These are phyloP conservation scores for Bombus picipes DNA, from an alignment of 1,140 invertebrate species.

Conservation along the genomic window DNA sequence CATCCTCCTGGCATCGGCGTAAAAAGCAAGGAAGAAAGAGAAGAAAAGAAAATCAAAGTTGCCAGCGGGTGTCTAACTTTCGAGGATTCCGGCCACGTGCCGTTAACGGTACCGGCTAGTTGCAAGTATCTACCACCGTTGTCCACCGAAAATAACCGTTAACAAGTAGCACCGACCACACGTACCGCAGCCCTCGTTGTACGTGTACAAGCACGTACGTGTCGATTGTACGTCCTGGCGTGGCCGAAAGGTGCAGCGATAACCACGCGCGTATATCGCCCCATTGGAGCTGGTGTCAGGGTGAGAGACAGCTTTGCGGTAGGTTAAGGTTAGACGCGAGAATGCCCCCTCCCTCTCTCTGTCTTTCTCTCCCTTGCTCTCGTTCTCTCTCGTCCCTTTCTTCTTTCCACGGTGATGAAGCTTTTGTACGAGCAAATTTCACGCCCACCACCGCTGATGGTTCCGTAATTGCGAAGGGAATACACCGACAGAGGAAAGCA, in stretches of 20 bases:
- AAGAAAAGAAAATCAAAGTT: not conserved
- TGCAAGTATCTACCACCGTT: not conserved
- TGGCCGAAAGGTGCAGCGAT: not conserved
- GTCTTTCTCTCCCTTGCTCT: not conserved
- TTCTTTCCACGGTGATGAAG: not conserved
- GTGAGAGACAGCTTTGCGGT: constrained; percentile 53
- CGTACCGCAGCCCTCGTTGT: no score
- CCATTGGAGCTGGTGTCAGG: constrained; percentile 1
- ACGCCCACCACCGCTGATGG: constrained; percentile 46
- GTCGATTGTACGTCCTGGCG: accelerated
- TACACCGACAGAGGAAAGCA: not conserved
- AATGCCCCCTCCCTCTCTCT: constrained; percentile 1
- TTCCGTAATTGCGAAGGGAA: constrained; percentile 40
- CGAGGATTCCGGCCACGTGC: constrained; percentile 37
- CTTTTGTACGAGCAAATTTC: constrained; percentile 56
- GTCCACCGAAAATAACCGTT: constrained; percentile 11
- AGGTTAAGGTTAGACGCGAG: constrained; percentile 62
- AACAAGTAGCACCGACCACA: not conserved
- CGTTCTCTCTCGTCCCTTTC: not conserved
- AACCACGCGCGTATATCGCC: not conserved
- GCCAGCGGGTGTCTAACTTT: not conserved
- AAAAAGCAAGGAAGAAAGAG: not conserved
- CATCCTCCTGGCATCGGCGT: not conserved
- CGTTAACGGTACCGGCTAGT: constrained; percentile 14
- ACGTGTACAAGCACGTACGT: no score